phyloP scores from a whole-genome alignment of 2,888 invertebrate genomes.

The Drosophila demipolita region DNA sequence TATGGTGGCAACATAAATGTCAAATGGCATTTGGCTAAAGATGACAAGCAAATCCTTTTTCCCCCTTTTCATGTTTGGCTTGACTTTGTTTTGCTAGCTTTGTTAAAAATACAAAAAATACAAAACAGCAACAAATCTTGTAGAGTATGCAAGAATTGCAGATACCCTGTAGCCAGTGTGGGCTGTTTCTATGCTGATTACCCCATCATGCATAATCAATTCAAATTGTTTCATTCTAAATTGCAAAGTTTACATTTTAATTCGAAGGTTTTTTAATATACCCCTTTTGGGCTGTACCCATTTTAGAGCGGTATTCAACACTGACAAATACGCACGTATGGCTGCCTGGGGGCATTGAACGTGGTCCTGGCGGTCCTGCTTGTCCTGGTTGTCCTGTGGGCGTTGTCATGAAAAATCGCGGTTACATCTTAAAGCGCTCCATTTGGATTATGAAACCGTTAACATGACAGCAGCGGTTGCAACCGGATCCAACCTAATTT shows the following conservation, averaged over 20 bases:
- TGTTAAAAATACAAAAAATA: background rate
- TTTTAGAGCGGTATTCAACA: constrained; percentile 5
- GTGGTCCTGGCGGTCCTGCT: background rate
- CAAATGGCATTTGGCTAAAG: constrained; percentile 71
- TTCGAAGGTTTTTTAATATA: background rate
- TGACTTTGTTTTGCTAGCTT: background rate
- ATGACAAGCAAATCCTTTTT: constrained; percentile 60
- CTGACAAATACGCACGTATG: constrained; percentile 26
- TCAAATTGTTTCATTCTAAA: background rate
- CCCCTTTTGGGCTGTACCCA: background rate
- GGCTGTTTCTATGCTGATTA: background rate
- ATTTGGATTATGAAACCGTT: constrained; percentile 64
- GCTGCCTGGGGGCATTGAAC: background rate
- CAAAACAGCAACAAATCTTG: background rate
- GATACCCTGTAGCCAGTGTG: background rate
- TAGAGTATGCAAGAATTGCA: background rate
- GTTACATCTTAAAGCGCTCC: constrained; percentile 68
- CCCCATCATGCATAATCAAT: background rate
- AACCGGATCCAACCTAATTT: constrained; percentile 47
- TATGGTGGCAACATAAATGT: constrained; percentile 61
- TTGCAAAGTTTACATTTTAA: background rate
- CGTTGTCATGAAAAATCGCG: constrained; percentile 57
- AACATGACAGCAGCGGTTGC: constrained; percentile 55
- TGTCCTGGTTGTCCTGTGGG: background rate
- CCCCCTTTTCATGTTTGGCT: background rate